A percentile compares a stretch with the other conserved stretches of the same genome.
Conservation (phyloP, 2,888 invertebrate species). For the Drosophila helvetica region DNA sequence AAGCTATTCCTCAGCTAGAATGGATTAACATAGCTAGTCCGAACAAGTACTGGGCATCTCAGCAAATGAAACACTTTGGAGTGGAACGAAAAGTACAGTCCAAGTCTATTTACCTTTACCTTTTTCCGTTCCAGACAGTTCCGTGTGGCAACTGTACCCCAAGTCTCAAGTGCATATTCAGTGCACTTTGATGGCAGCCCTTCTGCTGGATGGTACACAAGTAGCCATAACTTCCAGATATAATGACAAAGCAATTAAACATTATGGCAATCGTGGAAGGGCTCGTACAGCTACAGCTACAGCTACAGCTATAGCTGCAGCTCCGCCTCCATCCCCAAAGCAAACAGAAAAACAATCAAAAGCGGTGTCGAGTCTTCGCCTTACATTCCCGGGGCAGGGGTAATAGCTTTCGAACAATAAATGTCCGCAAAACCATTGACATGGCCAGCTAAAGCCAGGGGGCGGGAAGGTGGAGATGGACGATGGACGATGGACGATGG, state of each 20-base stretch:
- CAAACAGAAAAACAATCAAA: conserved; percentile 76
- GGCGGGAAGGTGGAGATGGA: conserved; percentile 19
- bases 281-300: background rate
- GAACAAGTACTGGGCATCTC: too few relatives aligned
- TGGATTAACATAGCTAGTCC: too few relatives aligned
- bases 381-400: conserved; percentile 65
- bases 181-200: conserved; percentile 42
- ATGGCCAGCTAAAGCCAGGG: conserved; percentile 75
- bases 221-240: conserved; percentile 78
- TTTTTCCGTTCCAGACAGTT: background rate
- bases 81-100: background rate
- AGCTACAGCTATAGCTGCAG: too few relatives aligned
- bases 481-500: too few relatives aligned
- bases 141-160: conserved; percentile 56
- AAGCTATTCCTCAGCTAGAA: too few relatives aligned
- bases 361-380: conserved; percentile 76
- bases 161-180: conserved; percentile 55
- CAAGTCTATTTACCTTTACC: background rate
- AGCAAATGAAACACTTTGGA: too few relatives aligned
- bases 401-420: conserved; percentile 84
- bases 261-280: conserved; percentile 75
- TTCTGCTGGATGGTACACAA: conserved; percentile 33
- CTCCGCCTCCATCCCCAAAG: conserved; percentile 13
- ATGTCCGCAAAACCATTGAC: conserved; percentile 84
- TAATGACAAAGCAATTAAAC: conserved; percentile 78